Evolutionary conservation across 2,797 vertebrate species (phyloP), one percentile per base, ranked within the genome.

Genomic region (Numenius phaeopus): DNA sequence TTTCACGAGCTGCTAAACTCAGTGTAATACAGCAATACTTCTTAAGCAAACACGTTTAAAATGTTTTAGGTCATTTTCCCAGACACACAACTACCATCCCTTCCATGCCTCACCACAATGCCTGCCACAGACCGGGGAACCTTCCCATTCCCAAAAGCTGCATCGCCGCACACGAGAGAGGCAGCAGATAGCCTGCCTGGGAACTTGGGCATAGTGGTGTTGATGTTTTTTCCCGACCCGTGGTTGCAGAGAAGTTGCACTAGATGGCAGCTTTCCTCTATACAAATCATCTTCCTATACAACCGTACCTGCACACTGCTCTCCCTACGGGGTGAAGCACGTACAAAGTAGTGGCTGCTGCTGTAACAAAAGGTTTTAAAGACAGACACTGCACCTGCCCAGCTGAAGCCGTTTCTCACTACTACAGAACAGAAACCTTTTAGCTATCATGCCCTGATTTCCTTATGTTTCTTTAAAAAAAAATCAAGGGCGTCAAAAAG

Each of bases 201-300:
- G 34, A 37, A 37, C 34, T 37, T 37, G 34, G 34, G 40, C 40
- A 42, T 42, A 14, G 40, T 42, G 40, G 40, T 42, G 40, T 42
- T 42, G 40, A 11, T 14, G 40, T 42, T 42, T 59, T 21, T 9
- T 26, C 3, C 8, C 3, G 22, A 3, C 2, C 32, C 44, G 83
- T 16, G 59, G 46, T 71, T 90, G 34, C 94, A 10, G 26, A 49
- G 19, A 76, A 90, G 70, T 0, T 79, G 61, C 95, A 13, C 91
- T 93, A 90, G 97, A 67, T 94, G 94, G 95, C 94, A 92, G 67
- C 64, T 95, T 82, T 75, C 26, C 71, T 52, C 87, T 32, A 46
- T 0, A 16, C 32, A 79, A 95, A 9, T 1, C 76, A 26, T 10
- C 67, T 17, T 26, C 16, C 64, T 5, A 1, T 1, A 8, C 3